Percentiles rank a stretch among this genome's conserved stretches.
Conservation (phyloP, 2,113 vertebrate genomes). For the Synodontis membranacea region DNA sequence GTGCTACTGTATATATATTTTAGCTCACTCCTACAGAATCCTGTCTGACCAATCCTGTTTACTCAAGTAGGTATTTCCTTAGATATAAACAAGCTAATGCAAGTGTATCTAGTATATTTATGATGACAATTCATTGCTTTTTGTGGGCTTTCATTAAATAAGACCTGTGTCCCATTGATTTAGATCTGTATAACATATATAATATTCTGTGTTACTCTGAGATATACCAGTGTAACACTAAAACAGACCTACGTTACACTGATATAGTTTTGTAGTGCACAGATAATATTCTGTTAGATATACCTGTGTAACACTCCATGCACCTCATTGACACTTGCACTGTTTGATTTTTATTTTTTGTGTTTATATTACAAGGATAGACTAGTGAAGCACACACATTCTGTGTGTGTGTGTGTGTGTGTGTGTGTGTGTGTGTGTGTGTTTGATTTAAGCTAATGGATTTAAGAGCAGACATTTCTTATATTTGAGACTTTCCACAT, state of each 20-base stretch:
- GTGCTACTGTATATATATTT: not conserved
- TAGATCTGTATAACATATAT: not conserved
- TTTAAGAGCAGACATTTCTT: not conserved
- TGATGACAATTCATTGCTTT: not conserved
- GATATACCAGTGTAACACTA: not conserved
- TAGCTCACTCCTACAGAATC: not conserved
- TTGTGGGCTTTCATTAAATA: not conserved
- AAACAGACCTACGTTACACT: not conserved
- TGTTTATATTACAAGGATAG: conserved; percentile 21
- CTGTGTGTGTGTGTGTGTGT: conserved; percentile 14
- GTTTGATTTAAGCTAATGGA: not conserved
- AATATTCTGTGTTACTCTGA: not conserved
- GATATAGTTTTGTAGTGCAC: not conserved
- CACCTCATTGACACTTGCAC: conserved; percentile 36
- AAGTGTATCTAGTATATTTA: not conserved
- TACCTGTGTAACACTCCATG: not conserved
- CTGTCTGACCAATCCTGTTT: not conserved
- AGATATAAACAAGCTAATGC: not conserved
- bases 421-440: not conserved
- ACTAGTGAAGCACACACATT: conserved; percentile 34
- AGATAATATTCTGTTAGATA: no score
- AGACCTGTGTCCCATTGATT: not conserved
- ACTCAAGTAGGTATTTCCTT: not conserved
- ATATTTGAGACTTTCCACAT: not conserved
- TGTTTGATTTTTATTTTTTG: conserved; percentile 32